These are phyloP conservation scores for Xiphorhynchus elegans DNA, from an alignment of 2,113 vertebrate genomes.

Conservation along the genomic window DNA sequence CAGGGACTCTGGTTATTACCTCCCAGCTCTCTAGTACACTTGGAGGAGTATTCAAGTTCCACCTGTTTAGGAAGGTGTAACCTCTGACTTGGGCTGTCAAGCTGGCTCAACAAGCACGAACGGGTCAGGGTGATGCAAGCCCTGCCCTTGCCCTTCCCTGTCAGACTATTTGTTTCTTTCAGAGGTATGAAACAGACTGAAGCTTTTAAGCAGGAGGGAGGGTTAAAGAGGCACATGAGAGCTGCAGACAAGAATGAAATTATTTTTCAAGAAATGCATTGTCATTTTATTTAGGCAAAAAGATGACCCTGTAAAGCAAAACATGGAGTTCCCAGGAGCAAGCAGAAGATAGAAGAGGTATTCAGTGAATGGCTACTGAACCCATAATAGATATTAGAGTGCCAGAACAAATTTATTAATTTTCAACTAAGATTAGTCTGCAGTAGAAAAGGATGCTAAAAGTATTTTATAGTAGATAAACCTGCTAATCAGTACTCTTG, in stretches of 20 bases:
- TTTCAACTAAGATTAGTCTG: neutral
- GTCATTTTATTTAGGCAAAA: neutral
- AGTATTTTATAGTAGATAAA: neutral
- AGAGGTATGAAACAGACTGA: neutral
- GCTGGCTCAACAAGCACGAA: slow-evolving; percentile 56
- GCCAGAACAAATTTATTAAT: neutral
- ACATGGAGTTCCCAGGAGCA: neutral
- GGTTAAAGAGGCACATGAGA: neutral
- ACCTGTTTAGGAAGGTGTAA: slow-evolving; percentile 58
- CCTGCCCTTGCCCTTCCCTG: slow-evolving; percentile 52
- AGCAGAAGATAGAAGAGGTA: neutral
- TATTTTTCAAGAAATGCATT: neutral
- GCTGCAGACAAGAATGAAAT: neutral
- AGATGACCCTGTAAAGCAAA: neutral
- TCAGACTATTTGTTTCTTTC: slow-evolving; percentile 47
- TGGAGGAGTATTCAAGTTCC: slow-evolving; percentile 34
- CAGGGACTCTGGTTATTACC: neutral
- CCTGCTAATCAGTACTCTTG: neutral
- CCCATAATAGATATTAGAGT: neutral
- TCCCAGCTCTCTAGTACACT: neutral
- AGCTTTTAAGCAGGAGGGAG: neutral
- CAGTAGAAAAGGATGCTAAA: neutral
- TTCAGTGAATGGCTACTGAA: neutral
- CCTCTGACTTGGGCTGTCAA: slow-evolving; percentile 49
- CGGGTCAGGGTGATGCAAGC: slow-evolving; percentile 47